Evolutionary conservation across 2,113 vertebrate species (phyloP), one percentile per base, ranked within the genome.

Genomic region (Lophius piscatorius): DNA sequence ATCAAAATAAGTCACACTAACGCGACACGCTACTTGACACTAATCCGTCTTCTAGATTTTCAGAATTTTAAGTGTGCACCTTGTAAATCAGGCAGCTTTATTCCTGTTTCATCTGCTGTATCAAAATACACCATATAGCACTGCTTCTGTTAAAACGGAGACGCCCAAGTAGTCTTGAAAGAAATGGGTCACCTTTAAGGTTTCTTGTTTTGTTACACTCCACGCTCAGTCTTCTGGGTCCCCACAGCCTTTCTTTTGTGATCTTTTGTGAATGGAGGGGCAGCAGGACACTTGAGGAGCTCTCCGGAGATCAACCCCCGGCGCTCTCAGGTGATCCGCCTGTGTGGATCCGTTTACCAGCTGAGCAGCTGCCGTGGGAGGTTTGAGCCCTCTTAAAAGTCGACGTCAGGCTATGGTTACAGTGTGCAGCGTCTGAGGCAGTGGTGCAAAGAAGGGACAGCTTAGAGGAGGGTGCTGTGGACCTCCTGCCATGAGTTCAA

Each of bases 401-500:
- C 70, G 39, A 70, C 41, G 35, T 67, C 52, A 65, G 81, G 87
- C 78, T 92, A 86, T 38, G 58, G 89, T 92, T 91, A 88, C 90
- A 83, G 71, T 56, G 38, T 34, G 41, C 56, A 54, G 47, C 63
- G 70, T 61, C 56, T 35, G 77, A 61, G 48, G 66, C 34, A 56
- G 59, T 16, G 46, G 60, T 63, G 70, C 31, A 68, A 68, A 64
- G 57, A 41, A 70, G 39, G 66, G 52, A 41, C 35, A 38, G 49
- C 57, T 71, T 59, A 70, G 31, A 23, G 69, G 62, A 50, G 59
- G 54, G 74, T 73, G 63, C 55, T 36, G 48, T 50, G 56, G 80
- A 72, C 82, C 87, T 84, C 78, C 87, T 81, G 80, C 84, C 20
- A 68, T 69, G 88, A 54, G 90, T 91, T 91, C 90, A 92, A 70